Evolutionary conservation across 2,888 invertebrate species (phyloP).

Genomic region (Loripinus fragilis): DNA sequence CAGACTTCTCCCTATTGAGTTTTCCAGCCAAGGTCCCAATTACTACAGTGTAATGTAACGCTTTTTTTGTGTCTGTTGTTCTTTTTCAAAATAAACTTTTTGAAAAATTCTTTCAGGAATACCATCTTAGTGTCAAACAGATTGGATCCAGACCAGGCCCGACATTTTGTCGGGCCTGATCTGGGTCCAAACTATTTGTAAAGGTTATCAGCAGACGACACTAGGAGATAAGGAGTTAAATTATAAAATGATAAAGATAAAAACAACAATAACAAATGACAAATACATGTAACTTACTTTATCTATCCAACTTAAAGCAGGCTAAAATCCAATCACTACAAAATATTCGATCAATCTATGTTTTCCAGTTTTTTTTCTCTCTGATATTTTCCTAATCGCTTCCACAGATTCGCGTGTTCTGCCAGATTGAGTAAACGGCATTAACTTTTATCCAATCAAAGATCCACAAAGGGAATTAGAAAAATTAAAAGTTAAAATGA

Average conservation of each 20-base stretch:
- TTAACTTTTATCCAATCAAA: slow-evolving; percentile 19
- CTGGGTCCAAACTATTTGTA: no score
- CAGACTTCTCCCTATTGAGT: no score
- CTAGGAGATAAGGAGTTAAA: background rate
- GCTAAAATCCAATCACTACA: slow-evolving; percentile 11
- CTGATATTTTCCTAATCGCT: slow-evolving; percentile 13
- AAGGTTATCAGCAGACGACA: no score
- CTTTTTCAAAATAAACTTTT: no score
- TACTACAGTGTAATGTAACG: no score
- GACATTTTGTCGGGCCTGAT: no score
- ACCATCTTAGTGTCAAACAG: no score
- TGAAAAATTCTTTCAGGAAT: no score
- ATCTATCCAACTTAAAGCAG: background rate
- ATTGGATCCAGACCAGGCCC: no score
- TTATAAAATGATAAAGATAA: background rate
- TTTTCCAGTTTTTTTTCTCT: slow-evolving; percentile 1
- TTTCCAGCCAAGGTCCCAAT: no score
- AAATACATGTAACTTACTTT: slow-evolving; percentile 2
- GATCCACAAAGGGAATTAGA: slow-evolving; percentile 1
- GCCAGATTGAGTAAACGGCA: slow-evolving; percentile 2
- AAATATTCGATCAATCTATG: background rate
- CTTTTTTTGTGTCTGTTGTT: no score
- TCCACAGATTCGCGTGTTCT: background rate
- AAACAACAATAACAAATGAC: background rate
- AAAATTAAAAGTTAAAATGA: slow-evolving; percentile 14